phyloP scores from a whole-genome alignment of 2,113 vertebrate species.

The Panthera tigris region DNA sequence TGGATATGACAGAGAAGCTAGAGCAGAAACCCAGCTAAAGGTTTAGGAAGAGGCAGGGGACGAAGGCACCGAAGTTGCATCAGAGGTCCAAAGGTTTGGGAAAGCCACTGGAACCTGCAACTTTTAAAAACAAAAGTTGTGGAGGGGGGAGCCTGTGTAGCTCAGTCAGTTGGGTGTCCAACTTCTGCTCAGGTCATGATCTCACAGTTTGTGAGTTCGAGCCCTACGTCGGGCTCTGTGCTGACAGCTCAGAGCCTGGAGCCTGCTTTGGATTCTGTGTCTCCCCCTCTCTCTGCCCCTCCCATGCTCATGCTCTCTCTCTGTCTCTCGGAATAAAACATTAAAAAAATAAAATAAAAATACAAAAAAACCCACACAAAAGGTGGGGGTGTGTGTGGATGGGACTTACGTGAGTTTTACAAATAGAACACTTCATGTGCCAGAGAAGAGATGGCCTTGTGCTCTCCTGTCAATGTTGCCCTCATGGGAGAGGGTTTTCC shows the following conservation, averaged over 20 bases:
- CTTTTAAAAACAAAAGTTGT: not conserved
- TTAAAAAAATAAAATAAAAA: too few relatives aligned
- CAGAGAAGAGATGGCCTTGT: not conserved
- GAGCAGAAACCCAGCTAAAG: not conserved
- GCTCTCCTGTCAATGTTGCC: not conserved
- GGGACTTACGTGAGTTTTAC: not conserved
- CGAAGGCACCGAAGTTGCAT: not conserved
- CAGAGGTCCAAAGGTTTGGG: not conserved
- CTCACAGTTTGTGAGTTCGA: too few relatives aligned
- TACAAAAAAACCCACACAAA: not conserved
- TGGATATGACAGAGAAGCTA: not conserved
- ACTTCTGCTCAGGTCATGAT: too few relatives aligned
- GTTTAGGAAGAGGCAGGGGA: not conserved
- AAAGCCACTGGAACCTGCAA: not conserved
- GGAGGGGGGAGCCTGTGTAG: not conserved
- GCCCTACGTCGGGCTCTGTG: too few relatives aligned
- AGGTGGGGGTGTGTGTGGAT: fast-evolving
- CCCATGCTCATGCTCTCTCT: too few relatives aligned
- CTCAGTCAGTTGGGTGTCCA: too few relatives aligned
- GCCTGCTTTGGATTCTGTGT: too few relatives aligned
- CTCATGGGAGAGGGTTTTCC: not conserved
- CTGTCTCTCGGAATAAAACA: too few relatives aligned
- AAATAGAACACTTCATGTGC: not conserved
- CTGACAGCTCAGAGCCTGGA: too few relatives aligned
- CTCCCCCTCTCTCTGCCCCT: too few relatives aligned